Percentiles rank a stretch among this genome's conserved stretches.
Evolutionary conservation across 1,140 invertebrate genomes (phyloP).

Genomic region (Patella vulgata): DNA sequence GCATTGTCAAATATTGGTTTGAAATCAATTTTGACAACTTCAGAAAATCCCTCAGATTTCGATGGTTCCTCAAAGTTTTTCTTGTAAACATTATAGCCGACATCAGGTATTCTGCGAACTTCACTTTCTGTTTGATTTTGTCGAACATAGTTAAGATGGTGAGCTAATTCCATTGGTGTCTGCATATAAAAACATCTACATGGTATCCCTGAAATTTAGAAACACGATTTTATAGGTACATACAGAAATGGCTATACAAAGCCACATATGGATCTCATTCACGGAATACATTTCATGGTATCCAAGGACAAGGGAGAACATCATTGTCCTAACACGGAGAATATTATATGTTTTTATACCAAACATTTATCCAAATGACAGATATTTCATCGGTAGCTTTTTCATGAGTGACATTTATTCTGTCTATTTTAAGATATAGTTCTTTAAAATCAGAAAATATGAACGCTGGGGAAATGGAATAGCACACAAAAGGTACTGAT

Average conservation of each 20-base stretch:
- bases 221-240: neutral
- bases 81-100: slow-evolving; percentile 83
- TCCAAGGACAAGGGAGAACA: too few species aligned
- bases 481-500: too few species aligned
- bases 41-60: slow-evolving; percentile 80
- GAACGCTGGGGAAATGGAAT: too few species aligned
- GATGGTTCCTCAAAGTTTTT: slow-evolving; percentile 80
- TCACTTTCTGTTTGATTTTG: slow-evolving; percentile 71
- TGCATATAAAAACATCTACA: slow-evolving; percentile 86
- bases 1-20: slow-evolving; percentile 77
- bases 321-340: too few species aligned
- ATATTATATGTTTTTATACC: neutral
- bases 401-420: too few species aligned
- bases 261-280: neutral
- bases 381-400: neutral
- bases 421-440: too few species aligned
- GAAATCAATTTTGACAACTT: slow-evolving; percentile 84
- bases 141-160: slow-evolving; percentile 89
- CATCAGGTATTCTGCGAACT: slow-evolving; percentile 75
- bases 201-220: slow-evolving; percentile 67
- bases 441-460: too few species aligned
- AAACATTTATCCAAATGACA: neutral
- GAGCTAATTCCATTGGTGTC: slow-evolving; percentile 77
- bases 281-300: too few species aligned
- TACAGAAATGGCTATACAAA: slow-evolving; percentile 1